Evolutionary conservation across 2,113 vertebrate genomes (phyloP), one percentile per base, ranked within the genome.

Genomic region (Solea senegalensis): DNA sequence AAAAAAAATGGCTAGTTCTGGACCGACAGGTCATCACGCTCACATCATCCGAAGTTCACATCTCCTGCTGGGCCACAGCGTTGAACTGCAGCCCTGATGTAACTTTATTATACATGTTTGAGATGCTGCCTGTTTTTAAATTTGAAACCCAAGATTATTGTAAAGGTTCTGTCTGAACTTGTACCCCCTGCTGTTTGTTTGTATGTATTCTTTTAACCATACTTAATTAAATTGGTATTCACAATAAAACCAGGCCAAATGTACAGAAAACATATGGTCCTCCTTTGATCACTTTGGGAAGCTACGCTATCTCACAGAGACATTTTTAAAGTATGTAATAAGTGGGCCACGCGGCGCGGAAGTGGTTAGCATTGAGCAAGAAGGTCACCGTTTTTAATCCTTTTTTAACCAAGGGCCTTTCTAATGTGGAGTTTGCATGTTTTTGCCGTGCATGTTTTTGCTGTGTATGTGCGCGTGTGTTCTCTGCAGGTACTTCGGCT

Each of bases 191-290:
- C 85, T 91, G 90, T 93, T 93, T 91, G 80, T 93, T 93, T 91
- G 78, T 92, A 92, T 91, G 86, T 91, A 87, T 89, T 92, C 50
- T 93, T 94, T 93, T 90, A 94, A 92, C 84, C 90, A 91, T 90
- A 90, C 85, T 90, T 3, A 90, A 90, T 90, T 79, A 81, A 59
- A 89, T 92, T 90, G 89, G 80, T 89, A 92, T 92, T 93, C 90
- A 93, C 91, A 94, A 93, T 94, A 94, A 93, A 94, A 89, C 81
- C 85, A 90, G 91, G 92, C 86, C 92, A 93, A 90, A 92, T 93
- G 88, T 93, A 89, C 84, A 92, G 73, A 81, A 60, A 55, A 44
- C 44, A n/a, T 66, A 49, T 15, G 5, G 8, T n/a, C 57, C 63
- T 14, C 1, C 53, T 82, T 44, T 65, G 21, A 21, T 21, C 21